Conservation (phyloP, 1,140 invertebrate species). For the Pseudachorutes palmiensis region DNA sequence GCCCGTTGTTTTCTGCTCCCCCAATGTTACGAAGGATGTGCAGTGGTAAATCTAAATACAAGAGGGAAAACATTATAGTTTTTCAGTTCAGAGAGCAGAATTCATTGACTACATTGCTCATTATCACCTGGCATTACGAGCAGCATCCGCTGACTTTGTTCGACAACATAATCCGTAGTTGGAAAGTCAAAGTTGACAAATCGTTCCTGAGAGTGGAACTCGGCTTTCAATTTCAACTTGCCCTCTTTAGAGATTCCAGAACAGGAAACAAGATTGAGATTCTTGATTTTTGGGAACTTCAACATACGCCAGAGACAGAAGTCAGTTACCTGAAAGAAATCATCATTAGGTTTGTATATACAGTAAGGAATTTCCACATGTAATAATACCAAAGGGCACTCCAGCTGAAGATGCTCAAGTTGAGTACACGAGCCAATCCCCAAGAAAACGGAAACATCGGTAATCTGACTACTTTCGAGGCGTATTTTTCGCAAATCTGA, state of each 20-base stretch:
- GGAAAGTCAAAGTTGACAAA: not conserved
- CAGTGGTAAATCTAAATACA: too few relatives aligned
- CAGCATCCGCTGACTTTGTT: too few relatives aligned
- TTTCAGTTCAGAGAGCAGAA: too few relatives aligned
- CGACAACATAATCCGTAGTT: too few relatives aligned
- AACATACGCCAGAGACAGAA: not conserved
- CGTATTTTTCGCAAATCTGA: slow-evolving; percentile 6
- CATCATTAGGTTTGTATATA: not conserved
- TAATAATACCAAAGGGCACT: not conserved
- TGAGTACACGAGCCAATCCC: not conserved
- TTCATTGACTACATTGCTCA: too few relatives aligned
- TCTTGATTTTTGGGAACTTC: not conserved
- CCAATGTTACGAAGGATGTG: too few relatives aligned
- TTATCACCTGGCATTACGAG: too few relatives aligned
- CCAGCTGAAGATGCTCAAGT: not conserved
- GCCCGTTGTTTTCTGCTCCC: too few relatives aligned
- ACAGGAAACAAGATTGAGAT: not conserved
- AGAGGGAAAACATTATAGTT: too few relatives aligned
- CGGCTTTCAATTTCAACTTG: not conserved
- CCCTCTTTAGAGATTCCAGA: not conserved
- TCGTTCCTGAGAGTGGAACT: not conserved
- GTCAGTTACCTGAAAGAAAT: not conserved
- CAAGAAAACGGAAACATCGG: not conserved
- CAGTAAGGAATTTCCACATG: not conserved
- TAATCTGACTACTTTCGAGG: not conserved